Conservation (phyloP, 2,888 invertebrate genomes). For the Caenorhabditis drosophilae region DNA sequence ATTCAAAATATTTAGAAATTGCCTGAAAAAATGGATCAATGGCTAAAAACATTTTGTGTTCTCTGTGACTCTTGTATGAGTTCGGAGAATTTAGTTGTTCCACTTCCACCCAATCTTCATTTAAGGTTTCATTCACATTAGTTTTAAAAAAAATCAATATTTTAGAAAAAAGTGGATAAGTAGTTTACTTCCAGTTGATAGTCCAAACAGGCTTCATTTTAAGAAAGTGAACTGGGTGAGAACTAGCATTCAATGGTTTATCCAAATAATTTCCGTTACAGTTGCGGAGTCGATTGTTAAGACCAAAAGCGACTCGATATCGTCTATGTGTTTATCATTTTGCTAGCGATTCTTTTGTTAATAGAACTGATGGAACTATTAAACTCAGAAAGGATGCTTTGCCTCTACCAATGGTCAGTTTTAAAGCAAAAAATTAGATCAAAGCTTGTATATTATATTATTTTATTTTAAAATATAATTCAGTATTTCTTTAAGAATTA, state of each 20-base stretch:
- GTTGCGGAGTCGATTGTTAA: conserved; percentile 37
- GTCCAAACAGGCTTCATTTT: conserved; percentile 17
- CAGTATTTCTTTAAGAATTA: no score
- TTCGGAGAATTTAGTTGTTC: conserved; percentile 30
- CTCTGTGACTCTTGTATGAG: conserved; percentile 43
- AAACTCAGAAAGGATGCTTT: conserved; percentile 25
- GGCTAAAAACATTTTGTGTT: conserved; percentile 43
- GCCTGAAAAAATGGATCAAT: conserved; percentile 36
- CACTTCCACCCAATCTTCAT: conserved; percentile 30
- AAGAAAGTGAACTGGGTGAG: conserved; percentile 31
- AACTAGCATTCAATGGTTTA: neutral
- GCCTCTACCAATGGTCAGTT: conserved; percentile 35
- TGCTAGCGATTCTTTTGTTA: conserved; percentile 23
- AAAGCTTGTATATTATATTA: no score
- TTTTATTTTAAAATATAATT: no score
- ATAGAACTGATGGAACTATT: conserved; percentile 24
- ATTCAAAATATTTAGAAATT: conserved; percentile 19
- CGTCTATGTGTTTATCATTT: conserved; percentile 49
- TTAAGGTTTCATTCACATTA: no score
- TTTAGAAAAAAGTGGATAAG: conserved; percentile 18
- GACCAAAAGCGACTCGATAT: conserved; percentile 40
- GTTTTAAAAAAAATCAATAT: neutral
- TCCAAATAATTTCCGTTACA: conserved; percentile 6
- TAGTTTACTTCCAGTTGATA: conserved; percentile 19
- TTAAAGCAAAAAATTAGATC: no score